Percentiles rank a stretch among this genome's conserved stretches.
These are phyloP conservation scores for Prionchulus punctatus DNA, from an alignment of 2,888 invertebrate genomes.

Conservation along the genomic window DNA sequence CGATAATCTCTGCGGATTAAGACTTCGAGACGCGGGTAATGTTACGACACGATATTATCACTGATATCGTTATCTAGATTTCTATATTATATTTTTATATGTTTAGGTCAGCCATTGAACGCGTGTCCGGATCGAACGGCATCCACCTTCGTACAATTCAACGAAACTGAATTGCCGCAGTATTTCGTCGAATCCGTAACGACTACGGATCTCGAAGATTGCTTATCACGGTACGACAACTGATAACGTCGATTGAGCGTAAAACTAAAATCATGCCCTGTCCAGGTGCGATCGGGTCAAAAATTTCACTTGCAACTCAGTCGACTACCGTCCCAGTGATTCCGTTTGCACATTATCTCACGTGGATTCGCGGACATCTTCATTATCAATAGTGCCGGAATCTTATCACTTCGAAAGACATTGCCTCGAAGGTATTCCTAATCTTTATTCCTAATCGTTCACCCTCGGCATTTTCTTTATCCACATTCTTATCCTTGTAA, in stretches of 20 bases:
- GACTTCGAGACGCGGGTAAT: not conserved
- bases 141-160: slow-evolving; percentile 3
- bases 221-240: not conserved
- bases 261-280: not conserved
- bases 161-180: not conserved
- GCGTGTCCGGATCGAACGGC: slow-evolving; percentile 1
- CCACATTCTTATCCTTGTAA: too few species aligned
- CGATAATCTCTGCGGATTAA: slow-evolving; percentile 10
- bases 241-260: too few species aligned
- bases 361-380: not conserved
- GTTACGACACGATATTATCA: too few species aligned
- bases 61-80: too few species aligned
- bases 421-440: slow-evolving; percentile 6
- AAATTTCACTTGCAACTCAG: slow-evolving; percentile 8
- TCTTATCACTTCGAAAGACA: slow-evolving; percentile 5
- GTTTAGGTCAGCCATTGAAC: not conserved
- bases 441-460: too few species aligned
- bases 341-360: slow-evolving; percentile 1
- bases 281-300: not conserved
- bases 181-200: not conserved
- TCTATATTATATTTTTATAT: not conserved
- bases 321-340: not conserved
- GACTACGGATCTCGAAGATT: not conserved
- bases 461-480: too few species aligned
- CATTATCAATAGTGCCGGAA: not conserved